Conservation (phyloP, 1,140 invertebrate species). For the Platorchestia sp. region DNA sequence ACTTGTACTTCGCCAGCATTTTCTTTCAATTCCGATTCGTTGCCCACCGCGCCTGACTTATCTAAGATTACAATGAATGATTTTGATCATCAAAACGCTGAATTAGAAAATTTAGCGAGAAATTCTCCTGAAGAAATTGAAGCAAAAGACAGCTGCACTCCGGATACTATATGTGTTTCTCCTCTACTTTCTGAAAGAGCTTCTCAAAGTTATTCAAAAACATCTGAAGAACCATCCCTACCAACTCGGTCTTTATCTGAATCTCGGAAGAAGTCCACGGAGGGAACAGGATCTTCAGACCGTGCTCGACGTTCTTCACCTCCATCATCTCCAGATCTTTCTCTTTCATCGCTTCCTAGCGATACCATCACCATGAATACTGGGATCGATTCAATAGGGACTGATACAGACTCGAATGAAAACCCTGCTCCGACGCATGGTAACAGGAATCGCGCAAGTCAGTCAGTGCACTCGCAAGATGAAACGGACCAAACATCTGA, state of each 20-base stretch:
- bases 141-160: conserved; percentile 31
- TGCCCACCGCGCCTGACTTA: neutral
- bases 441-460: neutral
- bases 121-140: neutral
- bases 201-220: conserved; percentile 35
- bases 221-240: conserved; percentile 20
- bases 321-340: conserved; percentile 62
- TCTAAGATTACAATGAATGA: neutral
- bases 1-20: conserved; percentile 12
- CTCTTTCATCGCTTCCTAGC: conserved; percentile 62
- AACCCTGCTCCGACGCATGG: neutral
- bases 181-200: conserved; percentile 28
- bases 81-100: neutral
- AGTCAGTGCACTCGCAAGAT: conserved; percentile 19
- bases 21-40: neutral
- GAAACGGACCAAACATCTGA: conserved; percentile 58
- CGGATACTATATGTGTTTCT: conserved; percentile 44
- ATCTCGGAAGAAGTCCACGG: conserved; percentile 14
- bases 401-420: conserved; percentile 57
- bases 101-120: neutral
- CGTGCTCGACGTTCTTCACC: conserved; percentile 55
- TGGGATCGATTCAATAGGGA: conserved; percentile 61
- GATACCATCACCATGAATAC: conserved; percentile 62
- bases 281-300: conserved; percentile 20
- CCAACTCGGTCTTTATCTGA: conserved; percentile 19